These are phyloP conservation scores for Ambastaia sidthimunki DNA, from an alignment of 2,797 vertebrate species.

Conservation along the genomic window DNA sequence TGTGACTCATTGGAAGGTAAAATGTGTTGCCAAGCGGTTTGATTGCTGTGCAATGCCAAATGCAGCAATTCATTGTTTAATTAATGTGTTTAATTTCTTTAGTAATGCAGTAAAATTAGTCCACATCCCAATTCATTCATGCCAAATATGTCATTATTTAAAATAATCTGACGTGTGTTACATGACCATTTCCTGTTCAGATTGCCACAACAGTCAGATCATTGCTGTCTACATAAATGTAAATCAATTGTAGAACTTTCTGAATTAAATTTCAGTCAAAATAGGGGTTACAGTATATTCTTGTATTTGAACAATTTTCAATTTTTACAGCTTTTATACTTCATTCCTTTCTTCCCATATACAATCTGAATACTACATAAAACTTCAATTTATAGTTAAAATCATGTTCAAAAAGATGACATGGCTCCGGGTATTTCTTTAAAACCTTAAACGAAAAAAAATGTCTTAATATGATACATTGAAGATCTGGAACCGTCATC, in stretches of 20 bases:
- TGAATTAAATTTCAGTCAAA: neutral
- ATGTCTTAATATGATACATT: constrained; percentile 20
- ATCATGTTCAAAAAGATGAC: constrained; percentile 1
- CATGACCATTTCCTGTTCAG: neutral
- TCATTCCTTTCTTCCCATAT: neutral
- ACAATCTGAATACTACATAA: too few species aligned
- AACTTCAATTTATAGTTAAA: neutral
- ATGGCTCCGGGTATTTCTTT: neutral
- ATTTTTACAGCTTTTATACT: neutral
- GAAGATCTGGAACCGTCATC: constrained; percentile 23
- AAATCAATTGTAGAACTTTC: neutral
- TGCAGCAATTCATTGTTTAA: too few species aligned
- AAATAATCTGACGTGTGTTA: neutral
- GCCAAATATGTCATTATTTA: neutral
- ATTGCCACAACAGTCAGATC: constrained; percentile 12
- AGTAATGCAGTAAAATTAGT: constrained; percentile 1
- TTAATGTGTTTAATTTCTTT: neutral
- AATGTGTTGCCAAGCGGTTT: constrained; percentile 4
- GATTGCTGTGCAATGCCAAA: constrained; percentile 3
- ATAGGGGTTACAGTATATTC: constrained; percentile 5
- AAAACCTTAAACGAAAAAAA: too few species aligned
- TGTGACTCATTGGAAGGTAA: neutral
- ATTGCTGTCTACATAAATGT: constrained; percentile 28
- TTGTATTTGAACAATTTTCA: neutral
- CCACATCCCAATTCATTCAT: constrained; percentile 11